These are phyloP conservation scores for Perizoma affinitatum DNA, from an alignment of 2,888 invertebrate species.

Conservation along the genomic window DNA sequence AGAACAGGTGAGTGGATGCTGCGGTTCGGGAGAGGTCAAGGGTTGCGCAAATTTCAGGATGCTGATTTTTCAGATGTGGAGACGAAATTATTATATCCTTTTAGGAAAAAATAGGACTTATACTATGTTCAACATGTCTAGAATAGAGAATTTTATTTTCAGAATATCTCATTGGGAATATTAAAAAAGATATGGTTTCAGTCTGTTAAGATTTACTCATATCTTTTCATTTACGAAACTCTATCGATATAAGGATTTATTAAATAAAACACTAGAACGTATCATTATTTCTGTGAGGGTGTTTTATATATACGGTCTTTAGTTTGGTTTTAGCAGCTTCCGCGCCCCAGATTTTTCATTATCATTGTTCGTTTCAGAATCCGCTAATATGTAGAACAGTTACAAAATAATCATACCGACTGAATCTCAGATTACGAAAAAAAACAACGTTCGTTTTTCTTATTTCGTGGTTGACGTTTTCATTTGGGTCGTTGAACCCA, in stretches of 20 bases:
- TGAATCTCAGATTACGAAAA: too few relatives aligned
- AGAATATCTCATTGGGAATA: too few relatives aligned
- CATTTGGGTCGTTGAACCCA: constrained; percentile 17
- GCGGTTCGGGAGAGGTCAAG: constrained; percentile 39
- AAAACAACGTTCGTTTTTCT: too few relatives aligned
- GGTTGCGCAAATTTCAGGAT: constrained; percentile 51
- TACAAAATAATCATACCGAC: too few relatives aligned
- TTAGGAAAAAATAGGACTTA: too few relatives aligned
- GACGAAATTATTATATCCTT: not conserved
- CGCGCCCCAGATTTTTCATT: constrained; percentile 1
- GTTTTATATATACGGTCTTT: constrained; percentile 15
- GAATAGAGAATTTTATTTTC: too few relatives aligned
- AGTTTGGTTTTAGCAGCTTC: constrained; percentile 15
- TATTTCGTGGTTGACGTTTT: constrained; percentile 19
- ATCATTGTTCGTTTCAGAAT: too few relatives aligned
- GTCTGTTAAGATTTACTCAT: not conserved
- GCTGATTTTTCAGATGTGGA: constrained; percentile 42
- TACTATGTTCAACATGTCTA: too few relatives aligned
- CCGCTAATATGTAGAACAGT: too few relatives aligned
- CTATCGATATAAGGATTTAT: too few relatives aligned
- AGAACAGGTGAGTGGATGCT: constrained; percentile 89
- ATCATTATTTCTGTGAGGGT: constrained; percentile 17
- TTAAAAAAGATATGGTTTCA: not conserved
- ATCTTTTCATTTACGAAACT: too few relatives aligned
- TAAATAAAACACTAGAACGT: not conserved